Evolutionary conservation across 2,888 invertebrate genomes (phyloP), one percentile per base, ranked within the genome.

Genomic region (Pristionchus exspectatus): DNA sequence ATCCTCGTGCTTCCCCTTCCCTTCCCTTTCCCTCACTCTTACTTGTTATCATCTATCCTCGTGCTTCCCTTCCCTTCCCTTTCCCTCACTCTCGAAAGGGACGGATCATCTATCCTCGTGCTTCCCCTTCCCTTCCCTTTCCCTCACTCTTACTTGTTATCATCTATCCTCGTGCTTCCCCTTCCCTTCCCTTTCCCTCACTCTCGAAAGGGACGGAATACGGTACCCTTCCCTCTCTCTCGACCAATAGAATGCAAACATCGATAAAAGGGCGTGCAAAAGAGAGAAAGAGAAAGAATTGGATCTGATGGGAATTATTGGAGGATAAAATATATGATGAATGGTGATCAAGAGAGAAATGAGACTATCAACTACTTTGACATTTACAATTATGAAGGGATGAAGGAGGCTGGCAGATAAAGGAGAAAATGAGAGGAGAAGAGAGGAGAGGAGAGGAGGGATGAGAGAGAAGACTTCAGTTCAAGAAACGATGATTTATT

Each of bases 241-340:
- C 84, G 56, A 30, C 84, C 84, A 84, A 84, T 84, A 54, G 56
- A 84, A 77, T n/a, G 84, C 56, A 84, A 56, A 84, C 56, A 84
- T 14, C 84, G 84, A 84, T 56, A 59, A 84, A 84, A 59, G 84
- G 56, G 84, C 54, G 84, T 54, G 44, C 14, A 54, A 56, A 30
- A n/a, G 27, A n/a, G 83, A 30, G 84, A 27, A 27, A 56, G 56
- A 56, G 84, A 59, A 56, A 16, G 84, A 59, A 27, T 50, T 10
- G 56, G 81, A 50, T 83, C 44, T 54, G 54, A 54, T 54, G 27
- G 81, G n/a, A 56, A 27, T 56, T 24, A 59, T 27, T 30, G 56
- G n/a, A 30, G 84, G 56, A 84, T 38, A 56, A 30, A 56, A 44
- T 30, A 4, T 27, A 59, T 56, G 56, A 84, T 83, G 59, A 84